Conservation (phyloP, 1,140 invertebrate genomes). For the Hirudo medicinalis region DNA sequence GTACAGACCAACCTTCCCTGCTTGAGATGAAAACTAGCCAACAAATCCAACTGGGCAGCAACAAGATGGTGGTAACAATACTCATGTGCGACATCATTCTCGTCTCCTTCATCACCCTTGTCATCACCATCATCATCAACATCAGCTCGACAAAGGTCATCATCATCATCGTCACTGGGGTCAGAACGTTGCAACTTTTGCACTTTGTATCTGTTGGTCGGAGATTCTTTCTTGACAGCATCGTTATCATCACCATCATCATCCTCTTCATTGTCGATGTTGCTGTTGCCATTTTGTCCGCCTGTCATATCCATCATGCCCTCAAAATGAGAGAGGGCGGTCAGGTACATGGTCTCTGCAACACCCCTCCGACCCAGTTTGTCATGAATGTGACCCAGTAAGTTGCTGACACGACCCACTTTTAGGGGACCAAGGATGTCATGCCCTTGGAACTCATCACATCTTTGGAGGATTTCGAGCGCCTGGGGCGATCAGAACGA, state of each 20-base stretch:
- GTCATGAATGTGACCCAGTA: not conserved
- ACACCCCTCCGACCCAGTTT: not conserved
- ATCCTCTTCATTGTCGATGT: no score
- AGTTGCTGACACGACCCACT: not conserved
- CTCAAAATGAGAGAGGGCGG: not conserved
- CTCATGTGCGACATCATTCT: not conserved
- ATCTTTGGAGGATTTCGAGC: not conserved
- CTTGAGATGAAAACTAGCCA: not conserved
- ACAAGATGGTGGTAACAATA: not conserved
- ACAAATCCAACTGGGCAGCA: slow-evolving; percentile 5
- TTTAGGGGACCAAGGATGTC: not conserved
- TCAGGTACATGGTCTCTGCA: not conserved
- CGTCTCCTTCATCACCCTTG: not conserved
- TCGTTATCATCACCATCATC: no score
- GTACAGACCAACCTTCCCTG: slow-evolving; percentile 7
- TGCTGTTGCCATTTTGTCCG: no score
- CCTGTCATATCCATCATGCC: no score
- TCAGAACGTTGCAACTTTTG: not conserved
- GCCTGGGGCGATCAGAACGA: not conserved
- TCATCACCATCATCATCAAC: not conserved
- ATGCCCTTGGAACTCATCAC: not conserved
- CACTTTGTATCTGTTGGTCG: not conserved
- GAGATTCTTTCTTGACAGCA: not conserved
- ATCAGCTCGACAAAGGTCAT: not conserved
- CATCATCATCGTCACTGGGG: not conserved